phyloP scores from a whole-genome alignment of 1,140 invertebrate species.

The Trinorchestia longiramus region DNA sequence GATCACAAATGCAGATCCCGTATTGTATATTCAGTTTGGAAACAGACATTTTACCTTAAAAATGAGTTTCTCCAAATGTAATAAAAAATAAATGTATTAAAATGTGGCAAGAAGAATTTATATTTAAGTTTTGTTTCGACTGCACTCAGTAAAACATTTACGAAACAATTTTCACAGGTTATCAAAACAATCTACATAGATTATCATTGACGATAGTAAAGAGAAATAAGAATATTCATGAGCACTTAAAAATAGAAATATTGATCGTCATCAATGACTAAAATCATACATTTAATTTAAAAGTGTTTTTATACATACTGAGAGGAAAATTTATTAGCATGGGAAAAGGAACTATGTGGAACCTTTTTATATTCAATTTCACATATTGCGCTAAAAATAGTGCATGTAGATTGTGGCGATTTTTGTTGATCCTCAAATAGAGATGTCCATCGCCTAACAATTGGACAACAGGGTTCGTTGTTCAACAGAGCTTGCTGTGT shows the following conservation, averaged over 20 bases:
- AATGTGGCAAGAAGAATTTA: not conserved
- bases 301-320: not conserved
- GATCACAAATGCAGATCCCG: too few relatives aligned
- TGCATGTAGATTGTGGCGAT: not conserved
- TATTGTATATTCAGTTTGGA: too few relatives aligned
- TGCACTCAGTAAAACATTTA: not conserved
- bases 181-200: not conserved
- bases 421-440: not conserved
- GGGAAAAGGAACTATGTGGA: not conserved
- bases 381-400: not conserved
- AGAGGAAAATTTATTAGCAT: not conserved
- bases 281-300: too few relatives aligned
- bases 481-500: conserved; percentile 2
- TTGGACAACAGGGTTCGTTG: conserved; percentile 12
- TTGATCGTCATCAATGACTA: too few relatives aligned
- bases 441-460: conserved; percentile 12
- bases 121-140: not conserved
- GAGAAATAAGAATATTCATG: not conserved
- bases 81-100: too few relatives aligned
- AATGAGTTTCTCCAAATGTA: too few relatives aligned
- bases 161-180: not conserved
- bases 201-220: not conserved
- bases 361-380: not conserved
- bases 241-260: not conserved
- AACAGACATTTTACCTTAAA: too few relatives aligned